Conservation (phyloP, 2,113 vertebrate species). For the Malurus alboscapulatus region DNA sequence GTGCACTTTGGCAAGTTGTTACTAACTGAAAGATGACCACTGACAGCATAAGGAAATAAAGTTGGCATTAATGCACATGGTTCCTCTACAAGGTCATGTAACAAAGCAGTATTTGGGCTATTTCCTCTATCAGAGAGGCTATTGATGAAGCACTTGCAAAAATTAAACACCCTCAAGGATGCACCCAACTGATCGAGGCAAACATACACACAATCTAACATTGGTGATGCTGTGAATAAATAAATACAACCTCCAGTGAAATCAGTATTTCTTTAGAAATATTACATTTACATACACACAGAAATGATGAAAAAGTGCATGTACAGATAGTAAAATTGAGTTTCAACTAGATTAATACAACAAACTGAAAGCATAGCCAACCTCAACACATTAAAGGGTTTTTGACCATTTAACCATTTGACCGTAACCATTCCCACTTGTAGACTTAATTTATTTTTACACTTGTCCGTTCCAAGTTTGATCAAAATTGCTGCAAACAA, state of each 20-base stretch:
- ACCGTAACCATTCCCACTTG: conserved; percentile 5
- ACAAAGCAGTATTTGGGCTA: not conserved
- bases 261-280: not conserved
- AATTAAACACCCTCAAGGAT: not conserved
- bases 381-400: not conserved
- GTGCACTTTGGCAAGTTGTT: not conserved
- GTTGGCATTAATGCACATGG: not conserved
- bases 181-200: not conserved
- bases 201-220: not conserved
- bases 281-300: not conserved
- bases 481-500: conserved; percentile 63
- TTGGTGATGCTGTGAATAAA: not conserved
- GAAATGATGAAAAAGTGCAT: not conserved
- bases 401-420: not conserved
- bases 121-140: not conserved
- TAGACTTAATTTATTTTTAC: conserved; percentile 53
- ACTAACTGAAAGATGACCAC: not conserved
- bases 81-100: not conserved
- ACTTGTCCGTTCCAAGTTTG: conserved; percentile 52
- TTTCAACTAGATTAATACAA: not conserved
- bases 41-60: not conserved
- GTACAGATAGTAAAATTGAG: not conserved
- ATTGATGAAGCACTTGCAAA: not conserved
- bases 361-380: not conserved
- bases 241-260: not conserved